Evolutionary conservation across 1,140 invertebrate genomes (phyloP).

Genomic region (Zaprionus ghesquierei): DNA sequence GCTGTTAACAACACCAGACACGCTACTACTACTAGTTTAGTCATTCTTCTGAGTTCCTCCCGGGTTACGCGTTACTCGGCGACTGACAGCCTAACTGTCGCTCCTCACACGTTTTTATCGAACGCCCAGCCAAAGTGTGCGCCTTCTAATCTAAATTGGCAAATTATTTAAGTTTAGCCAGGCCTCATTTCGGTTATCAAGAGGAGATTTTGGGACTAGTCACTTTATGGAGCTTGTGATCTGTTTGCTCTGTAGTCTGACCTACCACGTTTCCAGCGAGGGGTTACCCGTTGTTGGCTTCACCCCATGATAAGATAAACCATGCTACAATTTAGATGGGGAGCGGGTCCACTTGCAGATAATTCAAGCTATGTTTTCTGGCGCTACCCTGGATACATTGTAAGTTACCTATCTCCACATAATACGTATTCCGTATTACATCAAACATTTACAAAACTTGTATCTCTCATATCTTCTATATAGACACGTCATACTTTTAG

Average conservation of each 20-base stretch:
- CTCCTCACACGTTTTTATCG: slow-evolving; percentile 17
- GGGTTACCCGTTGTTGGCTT: neutral
- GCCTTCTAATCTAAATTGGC: slow-evolving; percentile 26
- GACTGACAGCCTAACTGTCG: neutral
- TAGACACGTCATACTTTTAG: neutral
- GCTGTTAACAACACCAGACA: slow-evolving; percentile 1
- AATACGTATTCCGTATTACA: neutral
- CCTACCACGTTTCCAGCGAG: neutral
- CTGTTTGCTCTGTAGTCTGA: slow-evolving; percentile 4
- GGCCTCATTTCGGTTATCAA: slow-evolving; percentile 27
- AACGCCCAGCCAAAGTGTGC: neutral
- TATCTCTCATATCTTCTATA: neutral
- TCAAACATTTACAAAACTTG: neutral
- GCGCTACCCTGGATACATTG: neutral
- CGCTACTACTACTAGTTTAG: neutral
- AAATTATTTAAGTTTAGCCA: slow-evolving; percentile 3
- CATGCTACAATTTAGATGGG: neutral
- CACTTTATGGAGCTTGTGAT: slow-evolving; percentile 2
- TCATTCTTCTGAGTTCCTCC: slow-evolving; percentile 13
- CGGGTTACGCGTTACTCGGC: neutral
- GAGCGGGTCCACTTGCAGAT: neutral
- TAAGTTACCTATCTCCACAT: neutral
- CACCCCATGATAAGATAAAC: neutral
- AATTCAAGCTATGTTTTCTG: neutral
- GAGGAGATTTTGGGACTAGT: slow-evolving; percentile 21